Conservation (phyloP, 2,113 vertebrate species). For the Myocastor coypus region DNA sequence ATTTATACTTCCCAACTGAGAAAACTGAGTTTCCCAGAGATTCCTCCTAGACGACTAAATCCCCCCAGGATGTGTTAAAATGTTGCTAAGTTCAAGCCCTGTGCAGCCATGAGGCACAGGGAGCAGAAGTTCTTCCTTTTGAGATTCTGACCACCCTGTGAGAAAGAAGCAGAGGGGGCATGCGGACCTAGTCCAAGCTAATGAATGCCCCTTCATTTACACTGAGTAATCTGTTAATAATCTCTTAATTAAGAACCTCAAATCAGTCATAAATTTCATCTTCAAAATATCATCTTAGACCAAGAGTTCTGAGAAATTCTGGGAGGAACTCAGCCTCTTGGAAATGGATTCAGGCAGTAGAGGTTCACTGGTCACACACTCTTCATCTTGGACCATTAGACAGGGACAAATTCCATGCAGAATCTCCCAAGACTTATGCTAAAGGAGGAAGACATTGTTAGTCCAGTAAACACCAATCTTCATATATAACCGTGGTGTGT, state of each 20-base stretch:
- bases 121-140: background rate
- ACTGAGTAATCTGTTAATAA: background rate
- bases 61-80: background rate
- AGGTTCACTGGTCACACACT: background rate
- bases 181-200: background rate
- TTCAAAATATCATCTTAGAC: slow-evolving; percentile 3
- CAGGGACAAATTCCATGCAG: background rate
- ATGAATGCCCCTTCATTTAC: background rate
- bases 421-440: background rate
- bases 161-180: background rate
- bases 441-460: background rate
- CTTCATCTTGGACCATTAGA: background rate
- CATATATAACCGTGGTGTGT: background rate
- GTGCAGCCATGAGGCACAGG: background rate
- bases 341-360: background rate
- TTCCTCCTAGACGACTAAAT: background rate
- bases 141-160: background rate
- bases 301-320: background rate
- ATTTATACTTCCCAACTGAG: background rate
- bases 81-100: background rate
- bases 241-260: background rate
- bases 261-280: background rate
- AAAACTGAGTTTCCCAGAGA: background rate
- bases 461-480: background rate
- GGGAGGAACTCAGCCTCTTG: background rate